Base-by-base conservation (phyloP, 2,797 vertebrate genomes). In the Nasua narica region DNA sequence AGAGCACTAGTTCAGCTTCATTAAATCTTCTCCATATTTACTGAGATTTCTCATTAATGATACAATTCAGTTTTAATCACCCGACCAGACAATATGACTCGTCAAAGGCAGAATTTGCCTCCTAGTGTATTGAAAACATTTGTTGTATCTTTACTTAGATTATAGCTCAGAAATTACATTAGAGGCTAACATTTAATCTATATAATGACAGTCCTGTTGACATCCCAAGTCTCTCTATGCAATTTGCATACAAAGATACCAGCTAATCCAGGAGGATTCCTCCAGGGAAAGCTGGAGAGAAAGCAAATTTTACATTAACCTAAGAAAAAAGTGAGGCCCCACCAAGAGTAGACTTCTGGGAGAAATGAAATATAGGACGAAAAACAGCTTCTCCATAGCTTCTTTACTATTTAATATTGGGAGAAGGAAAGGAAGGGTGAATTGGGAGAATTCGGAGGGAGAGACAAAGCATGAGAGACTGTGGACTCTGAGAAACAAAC, bases 121-220 rank as follows among this genome's bases (percentile, higher is more conserved):
- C 58, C 25, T 40, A 72, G 7, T 19, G 10, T 69, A 87, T 9
- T 70, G 27, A 81, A 54, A 48, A 52, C 15, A 86, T 8, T 65
- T 84, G 25, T 86, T 92, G 67, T 76, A 60, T 77, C 23, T 19
- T 94, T 81, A 65, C 65, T 96, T 90, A 84, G 58, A 76, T 58
- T 91, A 48, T 60, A 81, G 12, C 69, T 96, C 90, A 94, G 50
- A 93, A 96, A 88, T 83, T 93, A 46, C 25, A 86, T 60, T 78
- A 58, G 40, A 58, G 87, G 82, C 11, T 72, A 93, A 83, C 37
- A 89, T 60, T 82, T 90, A 90, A 74, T 82, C 48, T 82, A 67
- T 7, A 74, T 87, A 58, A 82, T 40, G 79, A 62, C 3, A 72
- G 5, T 69, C 76, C 74, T 65, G 35, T 69, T 72, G 84, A 94